A percentile compares a stretch with the other conserved stretches of the same genome.
Conservation (phyloP, 2,113 vertebrate genomes). For the Gadus chalcogrammus region DNA sequence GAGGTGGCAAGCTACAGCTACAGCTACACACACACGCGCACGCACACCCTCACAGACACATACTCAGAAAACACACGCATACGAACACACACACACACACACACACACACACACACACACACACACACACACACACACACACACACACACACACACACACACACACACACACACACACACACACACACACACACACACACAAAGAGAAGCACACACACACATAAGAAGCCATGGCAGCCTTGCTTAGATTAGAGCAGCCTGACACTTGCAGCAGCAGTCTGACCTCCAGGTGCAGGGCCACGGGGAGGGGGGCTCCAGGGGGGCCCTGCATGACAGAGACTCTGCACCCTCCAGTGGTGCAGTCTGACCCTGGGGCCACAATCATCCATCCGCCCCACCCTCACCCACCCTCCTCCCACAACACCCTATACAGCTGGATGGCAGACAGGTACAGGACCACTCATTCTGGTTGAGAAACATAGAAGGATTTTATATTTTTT, state of each 20-base stretch:
- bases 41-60: constrained; percentile 8
- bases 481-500: not conserved
- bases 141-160: constrained; percentile 5
- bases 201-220: constrained; percentile 3
- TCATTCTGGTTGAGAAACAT: constrained; percentile 14
- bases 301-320: constrained; percentile 39
- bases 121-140: constrained; percentile 5
- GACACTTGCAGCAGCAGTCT: constrained; percentile 56
- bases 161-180: constrained; percentile 11
- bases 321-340: constrained; percentile 24
- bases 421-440: constrained; percentile 33
- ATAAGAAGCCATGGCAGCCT: constrained; percentile 51
- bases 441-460: constrained; percentile 36
- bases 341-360: constrained; percentile 39
- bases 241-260: constrained; percentile 70
- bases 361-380: constrained; percentile 53
- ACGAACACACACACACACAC: constrained; percentile 1
- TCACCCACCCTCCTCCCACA: constrained; percentile 15
- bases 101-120: constrained; percentile 13
- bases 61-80: constrained; percentile 4
- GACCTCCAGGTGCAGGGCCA: constrained; percentile 71
- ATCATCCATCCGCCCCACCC: constrained; percentile 26
- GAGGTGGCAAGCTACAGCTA: constrained; percentile 46
- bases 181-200: constrained; percentile 9
- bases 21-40: constrained; percentile 2